These are phyloP conservation scores for Tachina lurida DNA, from an alignment of 2,888 invertebrate genomes.

Conservation along the genomic window DNA sequence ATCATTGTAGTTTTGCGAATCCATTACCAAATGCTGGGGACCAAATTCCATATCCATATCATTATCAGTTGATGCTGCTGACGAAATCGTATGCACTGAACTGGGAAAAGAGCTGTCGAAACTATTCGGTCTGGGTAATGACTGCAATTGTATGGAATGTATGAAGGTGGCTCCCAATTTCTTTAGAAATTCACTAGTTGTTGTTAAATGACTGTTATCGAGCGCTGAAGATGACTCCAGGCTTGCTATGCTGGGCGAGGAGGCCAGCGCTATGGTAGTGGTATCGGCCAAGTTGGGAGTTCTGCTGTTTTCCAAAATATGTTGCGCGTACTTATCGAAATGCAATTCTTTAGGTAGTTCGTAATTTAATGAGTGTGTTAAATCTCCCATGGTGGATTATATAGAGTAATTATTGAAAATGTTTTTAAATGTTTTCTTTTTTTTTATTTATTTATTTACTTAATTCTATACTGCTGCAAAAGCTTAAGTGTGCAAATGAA, in stretches of 20 bases:
- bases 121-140: conserved; percentile 34
- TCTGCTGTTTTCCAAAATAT: conserved; percentile 77
- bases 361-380: conserved; percentile 80
- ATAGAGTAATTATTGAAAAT: conserved; percentile 52
- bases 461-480: conserved; percentile 29
- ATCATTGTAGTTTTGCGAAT: conserved; percentile 75
- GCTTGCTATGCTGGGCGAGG: conserved; percentile 78
- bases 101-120: conserved; percentile 37
- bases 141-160: conserved; percentile 78
- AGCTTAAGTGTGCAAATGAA: neutral
- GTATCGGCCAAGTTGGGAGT: conserved; percentile 55
- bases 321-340: conserved; percentile 80
- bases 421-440: conserved; percentile 33
- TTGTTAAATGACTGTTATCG: conserved; percentile 15
- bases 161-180: conserved; percentile 80
- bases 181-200: conserved; percentile 78
- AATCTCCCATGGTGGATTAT: conserved; percentile 76
- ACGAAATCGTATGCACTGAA: neutral
- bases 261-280: conserved; percentile 71
- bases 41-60: conserved; percentile 76
- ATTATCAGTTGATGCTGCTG: neutral
- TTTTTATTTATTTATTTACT: neutral
- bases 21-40: conserved; percentile 78
- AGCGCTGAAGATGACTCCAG: conserved; percentile 68
- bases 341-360: conserved; percentile 80